phyloP scores from a whole-genome alignment of 1,140 invertebrate species.

The Drosophila chauvacae region DNA sequence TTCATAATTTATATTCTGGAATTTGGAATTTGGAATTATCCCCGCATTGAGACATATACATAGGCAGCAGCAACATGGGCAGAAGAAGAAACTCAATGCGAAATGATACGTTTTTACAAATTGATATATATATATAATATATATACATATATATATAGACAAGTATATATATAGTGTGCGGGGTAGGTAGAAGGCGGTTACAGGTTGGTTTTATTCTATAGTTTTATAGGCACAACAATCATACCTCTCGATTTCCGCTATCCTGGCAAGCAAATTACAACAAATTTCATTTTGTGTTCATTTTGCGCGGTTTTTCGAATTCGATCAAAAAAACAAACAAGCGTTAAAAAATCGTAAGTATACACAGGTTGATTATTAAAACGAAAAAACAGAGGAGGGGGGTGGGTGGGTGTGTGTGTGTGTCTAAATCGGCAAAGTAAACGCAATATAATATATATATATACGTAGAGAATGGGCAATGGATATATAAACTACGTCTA shows the following conservation, averaged over 20 bases:
- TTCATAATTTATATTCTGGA: not conserved
- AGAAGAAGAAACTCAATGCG: slow-evolving; percentile 1
- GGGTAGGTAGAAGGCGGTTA: slow-evolving; percentile 78
- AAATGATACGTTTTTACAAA: slow-evolving; percentile 20
- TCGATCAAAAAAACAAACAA: slow-evolving; percentile 81
- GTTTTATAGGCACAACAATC: slow-evolving; percentile 69
- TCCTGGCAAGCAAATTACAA: slow-evolving; percentile 85
- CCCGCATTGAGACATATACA: slow-evolving; percentile 36
- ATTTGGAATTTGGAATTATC: not conserved
- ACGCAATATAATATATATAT: slow-evolving; percentile 18
- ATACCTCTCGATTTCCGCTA: slow-evolving; percentile 85
- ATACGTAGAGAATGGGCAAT: slow-evolving; percentile 33
- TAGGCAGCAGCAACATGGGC: slow-evolving; percentile 22
- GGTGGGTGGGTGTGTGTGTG: not conserved
- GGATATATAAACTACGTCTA: slow-evolving; percentile 21
- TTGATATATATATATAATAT: not conserved
- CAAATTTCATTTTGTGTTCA: slow-evolving; percentile 82
- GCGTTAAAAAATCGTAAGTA: slow-evolving; percentile 72
- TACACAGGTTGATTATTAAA: slow-evolving; percentile 38
- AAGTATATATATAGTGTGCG: slow-evolving; percentile 15
- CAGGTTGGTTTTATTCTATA: slow-evolving; percentile 48
- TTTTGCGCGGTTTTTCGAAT: slow-evolving; percentile 71
- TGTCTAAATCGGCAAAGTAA: slow-evolving; percentile 39
- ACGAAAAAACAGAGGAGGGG: slow-evolving; percentile 13
- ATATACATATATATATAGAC: slow-evolving; percentile 8